Evolutionary conservation across 2,888 invertebrate genomes (phyloP), one percentile per base, ranked within the genome.

Genomic region (Syrphus vitripennis): DNA sequence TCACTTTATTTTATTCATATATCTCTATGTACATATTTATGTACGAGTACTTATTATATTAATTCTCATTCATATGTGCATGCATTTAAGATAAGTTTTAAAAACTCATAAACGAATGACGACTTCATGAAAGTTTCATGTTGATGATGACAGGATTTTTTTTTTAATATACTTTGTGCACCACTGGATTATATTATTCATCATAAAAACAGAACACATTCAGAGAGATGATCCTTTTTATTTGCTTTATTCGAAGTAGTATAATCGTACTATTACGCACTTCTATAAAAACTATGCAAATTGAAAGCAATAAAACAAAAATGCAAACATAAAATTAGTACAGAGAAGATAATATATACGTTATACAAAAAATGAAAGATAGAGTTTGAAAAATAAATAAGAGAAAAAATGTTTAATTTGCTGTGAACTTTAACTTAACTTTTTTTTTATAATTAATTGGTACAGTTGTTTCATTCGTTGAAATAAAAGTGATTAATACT

Each of bases 101-200:
- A 71, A 69, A 83, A 78, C 83, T 78, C 78, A 53, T 81, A 76
- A 81, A 16, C 37, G 48, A 70, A 67, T 71, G 29, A 81, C 63
- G 76, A 48, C 53, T 77, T 67, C 42, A 53, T 63, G 29, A 80
- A 12, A 61, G 40, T 40, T 61, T n/a, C 4, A 24, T 61, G n/a
- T 2, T 57, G 19, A 19, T 57, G 19, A 19, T 55, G 31, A 4
- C 7, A 59, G 10, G 67, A 71, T 45, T 16, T 78, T 31, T 65
- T 74, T 61, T 61, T 53, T 61, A 67, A 37, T 71, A 71, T 37
- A 7, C 31, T 24, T 37, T 34, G 37, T 65, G 65, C 55, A 21
- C 26, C 24, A n/a, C 37, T 45, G 48, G 45, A 63, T 70, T 76
- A 59, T 16, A 45, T 57, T 5, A 29, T 61, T 42, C 31, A 63